Evolutionary conservation across 1,140 invertebrate genomes (phyloP).

Genomic region (Drosophila tristis): DNA sequence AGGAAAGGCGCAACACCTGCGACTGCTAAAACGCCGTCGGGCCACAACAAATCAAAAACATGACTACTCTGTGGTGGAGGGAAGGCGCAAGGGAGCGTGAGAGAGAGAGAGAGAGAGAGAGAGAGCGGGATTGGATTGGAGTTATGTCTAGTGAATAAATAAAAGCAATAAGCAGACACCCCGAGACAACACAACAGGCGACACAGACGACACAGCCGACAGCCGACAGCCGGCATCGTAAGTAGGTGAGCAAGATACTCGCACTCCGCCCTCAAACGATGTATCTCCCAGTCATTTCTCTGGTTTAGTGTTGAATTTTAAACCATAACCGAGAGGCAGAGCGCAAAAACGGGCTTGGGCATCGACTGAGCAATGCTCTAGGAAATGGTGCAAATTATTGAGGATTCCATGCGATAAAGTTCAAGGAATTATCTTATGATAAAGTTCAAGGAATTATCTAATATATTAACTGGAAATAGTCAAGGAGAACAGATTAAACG

Average conservation of each 20-base stretch:
- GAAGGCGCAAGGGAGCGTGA: neutral
- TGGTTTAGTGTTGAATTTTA: constrained; percentile 23
- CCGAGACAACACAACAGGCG: constrained; percentile 20
- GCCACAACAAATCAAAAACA: constrained; percentile 74
- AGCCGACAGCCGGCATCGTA: constrained; percentile 35
- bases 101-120: too few relatives aligned
- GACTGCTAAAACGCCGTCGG: constrained; percentile 44
- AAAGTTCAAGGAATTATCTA: too few relatives aligned
- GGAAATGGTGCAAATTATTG: neutral
- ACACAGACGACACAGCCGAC: constrained; percentile 50
- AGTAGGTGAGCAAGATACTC: constrained; percentile 33
- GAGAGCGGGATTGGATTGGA: constrained; percentile 20
- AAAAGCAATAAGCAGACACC: constrained; percentile 73
- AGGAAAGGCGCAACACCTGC: constrained; percentile 62
- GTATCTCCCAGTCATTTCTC: neutral
- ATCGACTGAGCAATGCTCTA: neutral
- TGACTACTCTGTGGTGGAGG: constrained; percentile 7
- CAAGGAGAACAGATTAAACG: too few relatives aligned
- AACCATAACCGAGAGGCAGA: neutral
- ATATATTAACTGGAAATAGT: too few relatives aligned
- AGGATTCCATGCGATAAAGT: too few relatives aligned
- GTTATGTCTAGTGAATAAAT: constrained; percentile 79
- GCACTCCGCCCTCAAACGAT: neutral
- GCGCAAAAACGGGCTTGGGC: too few relatives aligned
- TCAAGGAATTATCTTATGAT: too few relatives aligned